These are phyloP conservation scores for Litocranius walleri DNA, from an alignment of 2,113 vertebrate species.

Conservation along the genomic window DNA sequence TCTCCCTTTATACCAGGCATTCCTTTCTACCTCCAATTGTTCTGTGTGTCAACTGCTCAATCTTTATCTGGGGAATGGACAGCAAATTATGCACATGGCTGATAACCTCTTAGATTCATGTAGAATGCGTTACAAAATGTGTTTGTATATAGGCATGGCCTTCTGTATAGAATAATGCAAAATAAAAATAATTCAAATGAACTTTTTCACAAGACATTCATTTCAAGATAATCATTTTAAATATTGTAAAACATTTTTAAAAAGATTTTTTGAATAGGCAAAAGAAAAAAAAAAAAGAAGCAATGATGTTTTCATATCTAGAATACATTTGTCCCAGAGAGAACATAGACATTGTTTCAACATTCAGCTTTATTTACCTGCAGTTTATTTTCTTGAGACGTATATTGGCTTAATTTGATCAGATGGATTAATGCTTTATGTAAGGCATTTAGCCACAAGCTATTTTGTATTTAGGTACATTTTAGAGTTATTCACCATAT, in stretches of 20 bases:
- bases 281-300: neutral
- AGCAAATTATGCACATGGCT: neutral
- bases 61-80: neutral
- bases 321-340: neutral
- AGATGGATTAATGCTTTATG: conserved; percentile 54
- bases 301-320: neutral
- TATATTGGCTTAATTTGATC: conserved; percentile 42
- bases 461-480: conserved; percentile 27
- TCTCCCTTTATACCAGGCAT: neutral
- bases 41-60: neutral
- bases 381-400: conserved; percentile 41
- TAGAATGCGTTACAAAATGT: neutral
- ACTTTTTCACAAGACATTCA: neutral
- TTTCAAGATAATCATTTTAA: conserved; percentile 7
- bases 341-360: neutral
- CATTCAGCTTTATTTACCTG: conserved; percentile 48
- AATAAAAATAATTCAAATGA: conserved; percentile 3
- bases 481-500: conserved; percentile 10
- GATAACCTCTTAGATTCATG: neutral
- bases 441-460: conserved; percentile 12
- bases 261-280: no score
- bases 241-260: neutral
- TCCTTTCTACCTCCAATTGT: neutral
- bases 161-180: conserved; percentile 5
- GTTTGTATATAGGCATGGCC: neutral